Conservation (phyloP, 2,113 vertebrate species). For the Stictonetta naevosa region DNA sequence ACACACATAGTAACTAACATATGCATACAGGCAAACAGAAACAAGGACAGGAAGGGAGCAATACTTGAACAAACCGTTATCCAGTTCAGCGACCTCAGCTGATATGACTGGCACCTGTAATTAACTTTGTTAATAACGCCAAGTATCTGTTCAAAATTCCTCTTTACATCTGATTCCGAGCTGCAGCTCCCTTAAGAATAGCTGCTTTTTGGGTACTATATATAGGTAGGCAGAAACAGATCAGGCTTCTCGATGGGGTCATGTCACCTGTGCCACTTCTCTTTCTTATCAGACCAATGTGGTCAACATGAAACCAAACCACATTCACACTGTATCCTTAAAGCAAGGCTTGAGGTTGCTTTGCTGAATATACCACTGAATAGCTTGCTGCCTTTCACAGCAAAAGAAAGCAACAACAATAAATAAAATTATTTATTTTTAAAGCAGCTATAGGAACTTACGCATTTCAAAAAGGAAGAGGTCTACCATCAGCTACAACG, state of each 20-base stretch:
- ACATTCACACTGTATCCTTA: not conserved
- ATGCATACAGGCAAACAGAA: not conserved
- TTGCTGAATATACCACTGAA: not conserved
- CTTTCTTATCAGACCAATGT: not conserved
- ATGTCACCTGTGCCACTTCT: not conserved
- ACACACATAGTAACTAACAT: too few relatives aligned
- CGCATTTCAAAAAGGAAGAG: not conserved
- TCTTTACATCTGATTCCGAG: not conserved
- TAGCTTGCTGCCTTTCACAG: not conserved
- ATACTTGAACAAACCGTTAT: not conserved
- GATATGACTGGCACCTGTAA: not conserved
- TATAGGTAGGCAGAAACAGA: not conserved
- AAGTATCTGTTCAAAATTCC: not conserved
- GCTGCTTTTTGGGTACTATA: not conserved
- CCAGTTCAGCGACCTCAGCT: not conserved
- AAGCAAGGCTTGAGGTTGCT: not conserved
- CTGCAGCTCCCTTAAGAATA: not conserved
- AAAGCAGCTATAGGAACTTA: not conserved
- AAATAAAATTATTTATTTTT: not conserved
- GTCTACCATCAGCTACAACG: not conserved
- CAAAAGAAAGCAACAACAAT: not conserved
- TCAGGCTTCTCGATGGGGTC: not conserved
- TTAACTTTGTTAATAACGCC: not conserved
- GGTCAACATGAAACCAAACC: not conserved
- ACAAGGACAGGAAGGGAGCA: not conserved